phyloP scores from a whole-genome alignment of 2,797 vertebrate species.

The Pteronotus mesoamericanus region DNA sequence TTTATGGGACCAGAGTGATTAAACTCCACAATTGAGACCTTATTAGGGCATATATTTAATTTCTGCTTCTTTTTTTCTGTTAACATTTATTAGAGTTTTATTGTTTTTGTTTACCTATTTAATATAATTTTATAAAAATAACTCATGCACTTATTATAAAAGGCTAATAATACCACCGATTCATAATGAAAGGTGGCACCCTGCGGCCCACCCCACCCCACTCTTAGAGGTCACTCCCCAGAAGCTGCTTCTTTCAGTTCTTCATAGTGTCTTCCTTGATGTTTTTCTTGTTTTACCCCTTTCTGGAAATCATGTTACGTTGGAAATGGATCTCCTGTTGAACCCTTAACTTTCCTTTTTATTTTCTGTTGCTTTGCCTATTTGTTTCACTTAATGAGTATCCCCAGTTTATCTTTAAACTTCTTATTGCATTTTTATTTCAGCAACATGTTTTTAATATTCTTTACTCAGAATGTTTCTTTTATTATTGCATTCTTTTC shows the following conservation, averaged over 20 bases:
- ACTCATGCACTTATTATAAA: background rate
- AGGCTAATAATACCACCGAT: background rate
- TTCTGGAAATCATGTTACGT: background rate
- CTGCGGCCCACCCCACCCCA: background rate
- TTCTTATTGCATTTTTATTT: background rate
- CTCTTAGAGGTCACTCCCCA: background rate
- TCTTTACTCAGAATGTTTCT: constrained; percentile 12
- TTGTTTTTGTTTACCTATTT: background rate
- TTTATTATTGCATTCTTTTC: background rate
- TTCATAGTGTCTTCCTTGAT: background rate
- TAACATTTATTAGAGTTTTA: background rate
- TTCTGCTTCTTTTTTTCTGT: background rate
- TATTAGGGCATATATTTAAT: background rate
- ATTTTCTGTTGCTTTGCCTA: background rate
- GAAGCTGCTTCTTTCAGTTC: background rate
- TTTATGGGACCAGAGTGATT: background rate
- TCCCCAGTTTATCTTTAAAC: background rate
- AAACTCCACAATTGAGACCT: background rate
- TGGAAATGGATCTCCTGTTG: background rate
- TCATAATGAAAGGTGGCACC: background rate
- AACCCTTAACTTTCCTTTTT: background rate
- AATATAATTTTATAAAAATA: background rate
- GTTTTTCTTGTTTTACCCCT: background rate
- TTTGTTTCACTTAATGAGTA: background rate
- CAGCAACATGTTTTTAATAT: background rate